Conservation (phyloP, 2,888 invertebrate species). For the Lordiphosa andalusiaca region DNA sequence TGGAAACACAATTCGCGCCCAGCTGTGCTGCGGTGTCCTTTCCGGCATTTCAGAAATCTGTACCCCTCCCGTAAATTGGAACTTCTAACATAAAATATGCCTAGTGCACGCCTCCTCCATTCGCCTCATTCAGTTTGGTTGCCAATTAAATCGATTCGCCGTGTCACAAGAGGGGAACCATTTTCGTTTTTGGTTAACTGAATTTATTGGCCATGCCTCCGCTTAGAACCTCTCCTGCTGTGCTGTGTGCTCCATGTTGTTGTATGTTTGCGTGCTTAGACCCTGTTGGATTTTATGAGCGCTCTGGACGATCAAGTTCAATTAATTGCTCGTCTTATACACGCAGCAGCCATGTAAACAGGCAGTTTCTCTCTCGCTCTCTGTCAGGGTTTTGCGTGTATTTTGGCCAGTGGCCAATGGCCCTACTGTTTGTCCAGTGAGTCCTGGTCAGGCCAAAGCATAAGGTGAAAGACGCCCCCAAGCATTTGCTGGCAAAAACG, state of each 20-base stretch:
- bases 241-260: conserved; percentile 4
- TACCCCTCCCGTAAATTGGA: neutral
- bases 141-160: conserved; percentile 7
- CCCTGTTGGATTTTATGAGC: conserved; percentile 1
- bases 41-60: too few relatives aligned
- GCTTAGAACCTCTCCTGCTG: conserved; percentile 6
- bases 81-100: neutral
- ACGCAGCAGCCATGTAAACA: conserved; percentile 40
- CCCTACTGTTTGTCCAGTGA: conserved; percentile 5
- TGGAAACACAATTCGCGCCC: too few relatives aligned
- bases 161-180: neutral
- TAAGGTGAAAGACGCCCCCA: conserved; percentile 11
- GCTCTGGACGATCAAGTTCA: conserved; percentile 40
- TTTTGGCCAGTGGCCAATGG: conserved; percentile 6
- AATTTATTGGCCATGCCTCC: conserved; percentile 7
- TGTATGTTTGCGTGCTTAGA: conserved; percentile 23
- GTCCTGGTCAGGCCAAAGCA: conserved; percentile 1
- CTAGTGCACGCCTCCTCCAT: too few relatives aligned
- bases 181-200: conserved; percentile 10
- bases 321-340: conserved; percentile 52
- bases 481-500: conserved; percentile 35
- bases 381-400: neutral
- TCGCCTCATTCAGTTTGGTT: neutral
- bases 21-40: too few relatives aligned
- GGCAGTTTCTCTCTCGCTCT: conserved; percentile 2